Percentiles rank a stretch among this genome's conserved stretches.
These are phyloP conservation scores for Hycleus phaleratus DNA, from an alignment of 1,140 invertebrate species.

Conservation along the genomic window DNA sequence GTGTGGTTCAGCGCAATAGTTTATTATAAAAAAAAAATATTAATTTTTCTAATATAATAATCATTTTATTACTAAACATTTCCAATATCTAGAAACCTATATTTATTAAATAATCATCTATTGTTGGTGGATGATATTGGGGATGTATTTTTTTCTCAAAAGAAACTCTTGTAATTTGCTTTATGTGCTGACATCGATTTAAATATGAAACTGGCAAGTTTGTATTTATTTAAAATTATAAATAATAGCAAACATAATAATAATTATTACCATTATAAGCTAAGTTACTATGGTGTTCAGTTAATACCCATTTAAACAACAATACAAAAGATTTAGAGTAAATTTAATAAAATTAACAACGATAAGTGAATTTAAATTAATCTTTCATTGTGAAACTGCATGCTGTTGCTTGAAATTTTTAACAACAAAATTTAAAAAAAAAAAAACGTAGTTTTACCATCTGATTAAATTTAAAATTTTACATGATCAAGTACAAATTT, in stretches of 20 bases:
- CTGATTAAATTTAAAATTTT: constrained; percentile 1
- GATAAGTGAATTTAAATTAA: constrained; percentile 11
- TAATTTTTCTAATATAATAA: not conserved
- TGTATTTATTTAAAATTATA: constrained; percentile 1
- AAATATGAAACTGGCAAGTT: not conserved
- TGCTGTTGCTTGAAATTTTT: constrained; percentile 19
- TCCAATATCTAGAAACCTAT: not conserved
- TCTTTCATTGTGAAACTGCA: constrained; percentile 20
- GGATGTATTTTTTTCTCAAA: constrained; percentile 3
- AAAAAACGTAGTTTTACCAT: constrained; percentile 17
- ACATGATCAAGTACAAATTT: constrained; percentile 24
- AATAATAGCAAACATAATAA: constrained; percentile 1
- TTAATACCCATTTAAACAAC: not conserved
- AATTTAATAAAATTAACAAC: constrained; percentile 18
- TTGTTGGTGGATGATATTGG: constrained; percentile 7
- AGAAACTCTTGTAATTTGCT: constrained; percentile 9
- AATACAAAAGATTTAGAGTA: not conserved
- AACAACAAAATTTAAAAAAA: not conserved
- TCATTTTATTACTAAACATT: not conserved
- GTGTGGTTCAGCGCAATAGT: too few species aligned
- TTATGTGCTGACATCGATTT: constrained; percentile 11
- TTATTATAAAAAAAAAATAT: not conserved
- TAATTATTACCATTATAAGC: not conserved
- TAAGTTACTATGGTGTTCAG: constrained; percentile 13
- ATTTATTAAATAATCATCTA: not conserved